A percentile compares a stretch with the other conserved stretches of the same genome.
Evolutionary conservation across 2,797 vertebrate species (phyloP).

Genomic region (Argentina silus): DNA sequence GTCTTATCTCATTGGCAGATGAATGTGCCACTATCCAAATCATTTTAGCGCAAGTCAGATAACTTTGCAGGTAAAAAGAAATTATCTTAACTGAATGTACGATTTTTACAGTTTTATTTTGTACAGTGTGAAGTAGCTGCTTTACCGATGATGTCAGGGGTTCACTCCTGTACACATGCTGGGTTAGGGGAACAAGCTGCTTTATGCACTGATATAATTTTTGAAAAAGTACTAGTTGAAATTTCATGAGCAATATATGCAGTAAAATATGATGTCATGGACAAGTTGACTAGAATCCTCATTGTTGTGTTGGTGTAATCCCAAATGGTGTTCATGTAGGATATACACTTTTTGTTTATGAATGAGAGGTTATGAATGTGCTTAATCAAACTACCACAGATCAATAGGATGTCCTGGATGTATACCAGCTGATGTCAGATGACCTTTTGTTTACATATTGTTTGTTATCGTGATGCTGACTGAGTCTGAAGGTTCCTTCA

Average conservation of each 20-base stretch:
- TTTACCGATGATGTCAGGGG: background rate
- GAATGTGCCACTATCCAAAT: slow-evolving; percentile 32
- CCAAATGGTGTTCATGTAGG: background rate
- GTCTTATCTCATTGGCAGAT: slow-evolving; percentile 13
- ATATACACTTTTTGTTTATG: slow-evolving; percentile 35
- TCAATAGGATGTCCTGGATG: background rate
- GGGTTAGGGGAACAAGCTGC: slow-evolving; percentile 54
- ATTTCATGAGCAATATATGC: slow-evolving; percentile 8
- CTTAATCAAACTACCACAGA: slow-evolving; percentile 32
- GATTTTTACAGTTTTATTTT: background rate
- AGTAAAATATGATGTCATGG: slow-evolving; percentile 32
- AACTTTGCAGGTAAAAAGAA: slow-evolving; percentile 13
- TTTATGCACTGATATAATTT: slow-evolving; percentile 37
- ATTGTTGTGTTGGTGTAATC: background rate
- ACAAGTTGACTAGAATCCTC: slow-evolving; percentile 25
- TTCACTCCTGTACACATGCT: slow-evolving; percentile 20
- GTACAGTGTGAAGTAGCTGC: slow-evolving; percentile 20
- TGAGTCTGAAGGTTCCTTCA: slow-evolving; percentile 14
- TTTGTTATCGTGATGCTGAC: slow-evolving; percentile 41
- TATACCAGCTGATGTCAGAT: no score
- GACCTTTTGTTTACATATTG: slow-evolving; percentile 63
- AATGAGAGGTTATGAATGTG: slow-evolving; percentile 43
- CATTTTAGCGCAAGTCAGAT: slow-evolving; percentile 21
- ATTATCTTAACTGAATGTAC: slow-evolving; percentile 16
- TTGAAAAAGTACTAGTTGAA: background rate